Base-by-base conservation (phyloP, 2,888 invertebrate genomes). In the Sinohyriopsis cumingii region DNA sequence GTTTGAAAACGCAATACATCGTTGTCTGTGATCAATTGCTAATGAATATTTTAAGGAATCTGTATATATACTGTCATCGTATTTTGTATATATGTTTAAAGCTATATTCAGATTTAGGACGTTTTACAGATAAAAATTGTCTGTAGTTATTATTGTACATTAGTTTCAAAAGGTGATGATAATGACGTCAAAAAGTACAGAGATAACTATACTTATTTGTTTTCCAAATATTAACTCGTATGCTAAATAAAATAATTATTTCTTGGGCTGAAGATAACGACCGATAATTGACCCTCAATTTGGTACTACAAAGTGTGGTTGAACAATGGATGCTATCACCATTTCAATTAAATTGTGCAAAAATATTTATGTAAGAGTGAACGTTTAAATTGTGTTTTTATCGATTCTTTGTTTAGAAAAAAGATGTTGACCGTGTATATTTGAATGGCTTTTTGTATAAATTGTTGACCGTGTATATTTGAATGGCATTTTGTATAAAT, bases 181-280 rank as follows among this genome's bases (percentile, higher is more conserved):
- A 28, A 53, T 22, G 57, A 67, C 61, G 59, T 62, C 4, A 67
- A 69, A 53, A 75, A 71, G 67, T 75, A 75, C 45, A 62, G 71
- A 45, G 67, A 70, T 15, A 19, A 70, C 65, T 19, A 33, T 73
- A 5, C 54, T 61, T 3, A 73, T 69, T 33, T 73, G 73, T 60
- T 54, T 70, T 19, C 19, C 67, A 73, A 62, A 57, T 70, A 54
- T 73, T 66, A 60, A 70, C 73, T 1, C 53, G 61, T 25, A 24
- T 69, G 19, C 53, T 72, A 20, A 69, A 72, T 67, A 67, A 65
- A 22, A 25, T 69, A 19, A 33, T 64, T 9, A 63, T 3, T 45
- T 25, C 9, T 0, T 66, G 59, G 63, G 19, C 19, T 63, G 67
- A 63, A 55, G 24, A 63, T 25, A 63, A 72, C 60, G 45, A 63